A percentile compares a stretch with the other conserved stretches of the same genome.
Evolutionary conservation across 2,888 invertebrate genomes (phyloP).

Genomic region (Mantis religiosa): DNA sequence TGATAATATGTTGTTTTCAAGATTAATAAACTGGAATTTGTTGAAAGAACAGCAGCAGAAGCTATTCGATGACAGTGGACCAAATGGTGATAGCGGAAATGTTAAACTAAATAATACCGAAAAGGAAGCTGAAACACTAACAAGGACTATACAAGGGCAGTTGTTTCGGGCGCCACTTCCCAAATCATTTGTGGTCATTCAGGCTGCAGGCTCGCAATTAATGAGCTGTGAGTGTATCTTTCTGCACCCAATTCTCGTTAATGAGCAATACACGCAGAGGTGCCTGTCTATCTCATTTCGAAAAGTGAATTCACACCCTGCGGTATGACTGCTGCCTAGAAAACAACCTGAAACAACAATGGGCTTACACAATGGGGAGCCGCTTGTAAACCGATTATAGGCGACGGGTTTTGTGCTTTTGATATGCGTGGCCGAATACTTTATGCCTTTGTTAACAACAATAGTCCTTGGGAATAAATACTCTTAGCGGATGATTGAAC

Average conservation of each 20-base stretch:
- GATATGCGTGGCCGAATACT: background rate
- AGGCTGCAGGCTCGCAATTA: background rate
- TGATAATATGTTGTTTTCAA: too few relatives aligned
- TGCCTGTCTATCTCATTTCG: background rate
- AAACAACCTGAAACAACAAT: background rate
- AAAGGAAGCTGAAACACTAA: too few relatives aligned
- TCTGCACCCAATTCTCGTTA: background rate
- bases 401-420: background rate
- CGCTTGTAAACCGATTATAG: background rate
- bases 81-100: too few relatives aligned
- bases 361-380: background rate
- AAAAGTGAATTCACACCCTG: background rate
- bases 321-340: background rate
- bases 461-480: background rate
- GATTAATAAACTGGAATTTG: too few relatives aligned
- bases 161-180: background rate
- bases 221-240: background rate
- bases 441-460: background rate
- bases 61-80: too few relatives aligned
- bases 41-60: too few relatives aligned
- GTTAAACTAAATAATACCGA: too few relatives aligned
- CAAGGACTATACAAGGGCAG: too few relatives aligned
- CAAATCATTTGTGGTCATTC: background rate
- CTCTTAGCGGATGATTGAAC: background rate
- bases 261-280: background rate